Evolutionary conservation across 2,888 invertebrate species (phyloP).

Genomic region (Didymodactylos carnosus): DNA sequence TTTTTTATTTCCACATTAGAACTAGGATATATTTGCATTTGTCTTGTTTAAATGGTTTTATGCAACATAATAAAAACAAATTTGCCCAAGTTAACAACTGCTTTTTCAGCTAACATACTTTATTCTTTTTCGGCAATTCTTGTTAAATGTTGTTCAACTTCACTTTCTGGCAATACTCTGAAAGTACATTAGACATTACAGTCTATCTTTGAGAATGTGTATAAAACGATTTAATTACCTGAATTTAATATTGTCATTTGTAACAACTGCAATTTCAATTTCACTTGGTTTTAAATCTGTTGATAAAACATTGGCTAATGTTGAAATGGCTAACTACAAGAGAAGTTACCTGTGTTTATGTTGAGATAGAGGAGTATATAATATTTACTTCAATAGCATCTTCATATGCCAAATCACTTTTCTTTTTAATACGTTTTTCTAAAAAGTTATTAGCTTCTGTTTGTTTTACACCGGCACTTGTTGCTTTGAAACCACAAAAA

Average conservation of each 20-base stretch:
- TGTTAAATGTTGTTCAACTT: conserved; percentile 70
- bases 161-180: conserved; percentile 49
- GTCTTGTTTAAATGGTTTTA: no score
- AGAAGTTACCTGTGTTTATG: no score
- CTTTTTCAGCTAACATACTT: no score
- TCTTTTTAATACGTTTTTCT: conserved; percentile 91
- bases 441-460: conserved; percentile 84
- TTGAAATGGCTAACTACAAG: conserved; percentile 64
- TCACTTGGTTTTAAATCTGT: conserved; percentile 92
- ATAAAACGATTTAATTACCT: no score
- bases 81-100: no score
- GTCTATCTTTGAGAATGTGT: no score
- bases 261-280: conserved; percentile 80
- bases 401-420: conserved; percentile 53
- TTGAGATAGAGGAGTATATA: no score
- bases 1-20: no score
- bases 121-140: conserved; percentile 75
- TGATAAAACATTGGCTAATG: conserved; percentile 72
- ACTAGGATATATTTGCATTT: no score
- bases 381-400: conserved; percentile 54
- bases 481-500: conserved; percentile 80
- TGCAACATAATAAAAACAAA: no score
- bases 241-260: conserved; percentile 57
- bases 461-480: conserved; percentile 82
- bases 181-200: no score